Evolutionary conservation across 53 echinoderm and acorn worm species (phyloP), one percentile per base, ranked within the genome.

Genomic region (Mesocentrotus franciscanus): DNA sequence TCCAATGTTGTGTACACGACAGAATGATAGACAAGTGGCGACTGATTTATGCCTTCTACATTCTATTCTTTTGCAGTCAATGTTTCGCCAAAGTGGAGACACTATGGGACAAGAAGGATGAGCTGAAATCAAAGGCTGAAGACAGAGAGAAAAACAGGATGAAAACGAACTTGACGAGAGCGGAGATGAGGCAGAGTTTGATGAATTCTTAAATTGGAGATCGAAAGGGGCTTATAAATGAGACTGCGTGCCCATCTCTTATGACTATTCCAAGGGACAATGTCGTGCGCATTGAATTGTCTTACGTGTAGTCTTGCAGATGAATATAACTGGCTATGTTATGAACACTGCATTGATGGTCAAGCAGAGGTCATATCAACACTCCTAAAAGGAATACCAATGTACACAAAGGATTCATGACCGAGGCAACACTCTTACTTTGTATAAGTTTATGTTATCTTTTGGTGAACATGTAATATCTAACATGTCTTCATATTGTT

Each of bases 161-260:
- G 71, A 27, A 1, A 94, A 95, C 9, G 97, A 96, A 12, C 92
- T n/a, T 17, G 93, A 92, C 6, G 96, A 93, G 60, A 96, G 97
- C 36, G 98, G 92, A 9, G 99, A 99, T 75, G 99, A 99, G 90
- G 99, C 97, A 71, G 99, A 97, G 60, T 99, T 97, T 97, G 99
- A 97, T 58, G 98, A 97, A 93, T 98, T 98, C 92, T 90, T 98
- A 61, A 98, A 99, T 92, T 99, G 99, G 99, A 97, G 98, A 95
- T 98, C 98, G 68, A 99, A 99, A 81, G 97, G 97, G 9, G 98
- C 97, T 22, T 98, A 96, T 96, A 98, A 98, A 74, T 98, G 94
- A 97, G 39, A 75, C 56, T 20, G 18, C 9, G 8, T 42, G 42
- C 1, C 20, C 18, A 9, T 81, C 76, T 32, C 30, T 32, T 30